A percentile compares a stretch with the other conserved stretches of the same genome.
These are phyloP conservation scores for Melolontha melolontha DNA, from an alignment of 2,888 invertebrate genomes.

Conservation along the genomic window DNA sequence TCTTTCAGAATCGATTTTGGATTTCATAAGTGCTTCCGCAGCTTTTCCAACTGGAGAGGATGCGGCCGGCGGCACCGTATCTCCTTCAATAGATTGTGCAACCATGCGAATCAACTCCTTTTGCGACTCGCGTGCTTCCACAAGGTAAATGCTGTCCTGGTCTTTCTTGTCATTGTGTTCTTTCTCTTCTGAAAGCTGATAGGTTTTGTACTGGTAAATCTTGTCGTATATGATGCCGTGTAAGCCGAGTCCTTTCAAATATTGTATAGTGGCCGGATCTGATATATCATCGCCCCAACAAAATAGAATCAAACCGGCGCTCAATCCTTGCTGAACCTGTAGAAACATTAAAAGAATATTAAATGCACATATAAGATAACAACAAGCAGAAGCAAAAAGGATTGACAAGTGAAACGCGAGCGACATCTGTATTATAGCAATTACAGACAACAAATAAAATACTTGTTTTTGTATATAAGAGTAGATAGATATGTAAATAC, in stretches of 20 bases:
- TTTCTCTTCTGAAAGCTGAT: too few species aligned
- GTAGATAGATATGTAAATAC: too few species aligned
- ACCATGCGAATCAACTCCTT: conserved; percentile 69
- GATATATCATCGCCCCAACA: conserved; percentile 99
- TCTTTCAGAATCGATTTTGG: conserved; percentile 60
- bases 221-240: conserved; percentile 98
- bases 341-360: conserved; percentile 42
- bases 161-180: conserved; percentile 77
- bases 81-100: conserved; percentile 60
- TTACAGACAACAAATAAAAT: too few species aligned
- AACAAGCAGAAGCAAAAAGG: not conserved
- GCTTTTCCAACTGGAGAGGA: not conserved
- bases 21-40: conserved; percentile 57
- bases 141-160: conserved; percentile 85
- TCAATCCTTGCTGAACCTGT: conserved; percentile 81
- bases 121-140: conserved; percentile 83
- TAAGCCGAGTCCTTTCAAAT: conserved; percentile 88
- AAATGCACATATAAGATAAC: not conserved
- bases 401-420: not conserved
- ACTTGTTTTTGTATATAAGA: too few species aligned
- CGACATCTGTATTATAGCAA: too few species aligned
- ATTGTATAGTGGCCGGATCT: conserved; percentile 84
- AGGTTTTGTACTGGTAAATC: conserved; percentile 82
- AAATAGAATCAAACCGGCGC: conserved; percentile 88
- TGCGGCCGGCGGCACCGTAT: conserved; percentile 46